Evolutionary conservation across 2,888 invertebrate species (phyloP).

Genomic region (Temnothorax ravouxi): DNA sequence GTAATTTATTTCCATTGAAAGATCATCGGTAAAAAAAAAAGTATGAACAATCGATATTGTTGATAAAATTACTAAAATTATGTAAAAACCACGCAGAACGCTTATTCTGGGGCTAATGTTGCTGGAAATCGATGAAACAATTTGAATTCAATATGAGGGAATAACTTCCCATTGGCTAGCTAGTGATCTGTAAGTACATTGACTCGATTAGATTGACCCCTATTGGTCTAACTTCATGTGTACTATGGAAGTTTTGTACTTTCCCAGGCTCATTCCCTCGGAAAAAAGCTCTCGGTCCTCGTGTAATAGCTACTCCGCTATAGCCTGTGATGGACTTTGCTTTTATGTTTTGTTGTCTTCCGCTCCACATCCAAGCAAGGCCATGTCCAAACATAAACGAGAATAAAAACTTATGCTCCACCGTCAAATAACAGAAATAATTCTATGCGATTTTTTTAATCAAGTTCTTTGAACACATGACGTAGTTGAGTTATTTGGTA

Average conservation of each 20-base stretch:
- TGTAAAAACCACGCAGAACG: conserved; percentile 30
- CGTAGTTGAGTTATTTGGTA: not conserved
- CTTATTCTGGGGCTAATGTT: conserved; percentile 30
- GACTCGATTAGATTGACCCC: conserved; percentile 80
- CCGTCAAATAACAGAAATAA: conserved; percentile 1
- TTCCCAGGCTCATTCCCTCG: conserved; percentile 74
- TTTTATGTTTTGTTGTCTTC: conserved; percentile 41
- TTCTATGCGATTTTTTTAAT: not conserved
- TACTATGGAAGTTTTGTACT: conserved; percentile 77
- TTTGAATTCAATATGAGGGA: conserved; percentile 81
- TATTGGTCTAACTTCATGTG: conserved; percentile 77
- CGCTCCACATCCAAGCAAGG: conserved; percentile 10
- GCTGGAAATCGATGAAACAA: conserved; percentile 69
- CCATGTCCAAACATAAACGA: not conserved
- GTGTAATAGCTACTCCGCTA: conserved; percentile 71
- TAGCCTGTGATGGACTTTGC: conserved; percentile 51
- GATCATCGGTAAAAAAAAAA: too few species aligned
- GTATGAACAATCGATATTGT: not conserved
- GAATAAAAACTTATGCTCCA: not conserved
- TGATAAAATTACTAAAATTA: conserved; percentile 37
- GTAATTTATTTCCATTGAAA: too few species aligned
- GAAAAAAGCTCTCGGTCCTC: conserved; percentile 71
- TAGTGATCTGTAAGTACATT: conserved; percentile 83
- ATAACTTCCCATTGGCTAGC: conserved; percentile 75
- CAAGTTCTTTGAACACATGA: not conserved